Conservation (phyloP, 2,797 vertebrate genomes). For the Esox masquinongy region DNA sequence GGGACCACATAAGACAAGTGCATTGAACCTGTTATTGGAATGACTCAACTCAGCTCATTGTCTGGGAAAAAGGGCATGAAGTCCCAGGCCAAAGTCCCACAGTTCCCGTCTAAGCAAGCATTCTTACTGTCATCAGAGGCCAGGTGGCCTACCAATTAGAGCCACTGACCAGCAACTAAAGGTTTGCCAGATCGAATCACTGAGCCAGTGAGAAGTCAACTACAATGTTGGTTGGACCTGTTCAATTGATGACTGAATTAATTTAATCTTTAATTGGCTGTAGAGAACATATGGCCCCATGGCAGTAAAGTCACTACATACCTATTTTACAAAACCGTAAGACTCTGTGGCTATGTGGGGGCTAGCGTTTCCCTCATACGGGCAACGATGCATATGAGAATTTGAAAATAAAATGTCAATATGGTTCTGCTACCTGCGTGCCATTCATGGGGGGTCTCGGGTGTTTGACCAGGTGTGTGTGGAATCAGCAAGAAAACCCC, state of each 20-base stretch:
- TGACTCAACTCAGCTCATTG: neutral
- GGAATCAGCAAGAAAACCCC: neutral
- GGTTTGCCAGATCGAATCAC: too few relatives aligned
- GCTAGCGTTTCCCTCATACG: neutral
- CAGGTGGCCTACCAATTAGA: too few relatives aligned
- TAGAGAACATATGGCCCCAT: neutral
- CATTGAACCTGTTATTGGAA: neutral
- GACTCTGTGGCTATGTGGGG: neutral
- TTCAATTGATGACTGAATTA: too few relatives aligned
- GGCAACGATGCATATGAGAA: slow-evolving; percentile 3
- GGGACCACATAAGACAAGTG: slow-evolving; percentile 28
- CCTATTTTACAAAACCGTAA: neutral
- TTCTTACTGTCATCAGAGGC: neutral
- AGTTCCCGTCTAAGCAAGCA: neutral
- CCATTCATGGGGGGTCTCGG: neutral
- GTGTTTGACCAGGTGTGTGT: slow-evolving; percentile 21
- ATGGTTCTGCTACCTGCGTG: neutral
- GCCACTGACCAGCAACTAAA: too few relatives aligned
- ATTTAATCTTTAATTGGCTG: neutral
- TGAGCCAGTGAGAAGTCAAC: too few relatives aligned
- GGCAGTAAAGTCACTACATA: neutral
- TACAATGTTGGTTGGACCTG: too few relatives aligned
- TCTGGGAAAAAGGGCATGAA: neutral
- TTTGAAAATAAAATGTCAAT: slow-evolving; percentile 6
- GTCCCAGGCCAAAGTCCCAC: neutral